Evolutionary conservation across 2,797 vertebrate genomes (phyloP).

Genomic region (Tauraco hartlaubi): DNA sequence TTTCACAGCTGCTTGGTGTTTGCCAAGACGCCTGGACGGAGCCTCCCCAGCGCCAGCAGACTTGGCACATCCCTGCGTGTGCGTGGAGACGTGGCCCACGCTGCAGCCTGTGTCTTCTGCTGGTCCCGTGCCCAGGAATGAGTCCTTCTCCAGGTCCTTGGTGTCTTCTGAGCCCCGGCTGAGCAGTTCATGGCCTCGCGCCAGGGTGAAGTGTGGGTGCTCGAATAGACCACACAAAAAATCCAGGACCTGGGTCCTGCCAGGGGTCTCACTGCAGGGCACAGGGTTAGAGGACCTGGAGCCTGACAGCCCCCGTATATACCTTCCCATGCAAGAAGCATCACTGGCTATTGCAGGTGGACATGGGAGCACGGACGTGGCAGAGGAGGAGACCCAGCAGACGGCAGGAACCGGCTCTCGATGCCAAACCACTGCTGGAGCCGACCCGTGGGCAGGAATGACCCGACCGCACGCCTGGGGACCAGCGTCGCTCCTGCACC

Average conservation of each 20-base stretch:
- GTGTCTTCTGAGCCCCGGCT: not conserved
- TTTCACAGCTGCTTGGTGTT: not conserved
- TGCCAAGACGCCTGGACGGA: accelerated
- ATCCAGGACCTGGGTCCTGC: not conserved
- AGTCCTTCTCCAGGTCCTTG: not conserved
- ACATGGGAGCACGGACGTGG: accelerated
- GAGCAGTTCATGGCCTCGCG: not conserved
- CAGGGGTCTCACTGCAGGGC: not conserved
- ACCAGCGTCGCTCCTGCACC: not conserved
- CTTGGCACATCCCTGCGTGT: accelerated
- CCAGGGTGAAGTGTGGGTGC: accelerated
- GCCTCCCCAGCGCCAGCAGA: not conserved
- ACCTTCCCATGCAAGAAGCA: not conserved
- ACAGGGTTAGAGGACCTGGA: not conserved
- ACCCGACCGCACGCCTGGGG: not conserved
- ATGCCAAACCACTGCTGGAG: accelerated
- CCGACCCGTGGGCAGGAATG: not conserved
- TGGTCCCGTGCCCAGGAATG: not conserved
- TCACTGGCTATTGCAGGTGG: not conserved
- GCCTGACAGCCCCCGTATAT: accelerated
- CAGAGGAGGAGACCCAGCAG: not conserved
- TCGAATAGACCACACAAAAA: too few species aligned
- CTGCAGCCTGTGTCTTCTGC: not conserved
- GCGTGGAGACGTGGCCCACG: accelerated
- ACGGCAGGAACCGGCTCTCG: accelerated